These are phyloP conservation scores for Pseudococcus jackbeardsleyi DNA, from an alignment of 2,888 invertebrate genomes.

Conservation along the genomic window DNA sequence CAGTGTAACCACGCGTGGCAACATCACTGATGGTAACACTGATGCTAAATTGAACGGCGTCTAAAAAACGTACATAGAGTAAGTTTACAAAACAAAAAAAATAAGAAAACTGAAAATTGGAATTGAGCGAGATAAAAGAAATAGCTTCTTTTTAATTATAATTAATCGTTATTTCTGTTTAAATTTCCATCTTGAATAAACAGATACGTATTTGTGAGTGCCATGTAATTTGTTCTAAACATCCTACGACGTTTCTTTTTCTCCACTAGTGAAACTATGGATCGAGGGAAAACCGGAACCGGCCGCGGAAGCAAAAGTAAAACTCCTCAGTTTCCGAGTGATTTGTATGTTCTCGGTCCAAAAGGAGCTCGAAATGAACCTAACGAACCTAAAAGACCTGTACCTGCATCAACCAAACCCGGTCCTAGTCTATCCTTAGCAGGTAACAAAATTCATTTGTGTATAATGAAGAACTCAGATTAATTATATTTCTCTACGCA, in stretches of 20 bases:
- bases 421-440: conserved; percentile 66
- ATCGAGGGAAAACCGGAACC: conserved; percentile 40
- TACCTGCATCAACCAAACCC: conserved; percentile 60
- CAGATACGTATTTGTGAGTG: too few relatives aligned
- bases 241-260: background rate
- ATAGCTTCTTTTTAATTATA: too few relatives aligned
- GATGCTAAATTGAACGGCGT: too few relatives aligned
- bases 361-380: conserved; percentile 78
- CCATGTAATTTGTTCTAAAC: too few relatives aligned
- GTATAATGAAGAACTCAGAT: background rate
- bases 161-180: too few relatives aligned
- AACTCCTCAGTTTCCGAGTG: conserved; percentile 84
- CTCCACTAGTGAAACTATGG: background rate
- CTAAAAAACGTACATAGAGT: too few relatives aligned
- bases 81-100: too few relatives aligned
- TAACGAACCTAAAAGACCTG: conserved; percentile 68
- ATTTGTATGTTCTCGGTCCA: conserved; percentile 85
- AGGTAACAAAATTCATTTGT: conserved; percentile 60
- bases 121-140: too few relatives aligned
- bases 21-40: too few relatives aligned
- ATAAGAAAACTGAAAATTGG: too few relatives aligned
- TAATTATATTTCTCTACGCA: background rate
- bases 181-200: too few relatives aligned
- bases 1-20: too few relatives aligned
- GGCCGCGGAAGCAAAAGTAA: conserved; percentile 81